These are phyloP conservation scores for Syngnathus scovelli DNA, from an alignment of 2,113 vertebrate species.

Conservation along the genomic window DNA sequence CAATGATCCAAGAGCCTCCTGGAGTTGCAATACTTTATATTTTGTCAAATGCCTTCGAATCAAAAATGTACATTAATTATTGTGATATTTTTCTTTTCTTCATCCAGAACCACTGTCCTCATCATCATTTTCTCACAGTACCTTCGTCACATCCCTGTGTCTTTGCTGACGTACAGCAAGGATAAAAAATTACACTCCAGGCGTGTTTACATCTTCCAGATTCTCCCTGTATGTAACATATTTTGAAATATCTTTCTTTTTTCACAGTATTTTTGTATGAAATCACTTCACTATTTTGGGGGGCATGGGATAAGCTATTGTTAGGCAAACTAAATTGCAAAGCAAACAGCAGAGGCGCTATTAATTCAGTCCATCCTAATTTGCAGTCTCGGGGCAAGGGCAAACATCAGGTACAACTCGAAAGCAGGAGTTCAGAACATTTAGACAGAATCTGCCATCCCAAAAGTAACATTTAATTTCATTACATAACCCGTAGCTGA, in stretches of 20 bases:
- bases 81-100: not conserved
- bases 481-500: not conserved
- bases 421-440: not conserved
- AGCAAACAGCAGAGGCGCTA: too few species aligned
- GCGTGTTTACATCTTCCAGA: conserved; percentile 83
- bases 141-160: conserved; percentile 79
- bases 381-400: too few species aligned
- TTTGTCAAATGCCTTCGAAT: not conserved
- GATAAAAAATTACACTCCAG: conserved; percentile 72
- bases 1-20: conserved; percentile 8
- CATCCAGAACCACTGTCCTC: conserved; percentile 79
- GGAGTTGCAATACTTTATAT: not conserved
- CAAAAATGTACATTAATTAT: not conserved
- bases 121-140: conserved; percentile 96
- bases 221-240: conserved; percentile 80
- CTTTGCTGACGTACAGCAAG: conserved; percentile 73
- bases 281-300: not conserved
- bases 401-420: not conserved
- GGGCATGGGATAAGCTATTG: not conserved
- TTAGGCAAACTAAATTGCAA: not conserved
- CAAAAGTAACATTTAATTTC: not conserved
- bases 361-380: too few species aligned
- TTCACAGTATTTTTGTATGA: not conserved
- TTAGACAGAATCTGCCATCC: not conserved
- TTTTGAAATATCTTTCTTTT: not conserved